Percentiles rank a stretch among this genome's conserved stretches.
Conservation (phyloP, 1,140 invertebrate species). For the Neomicropteryx cornuta region DNA sequence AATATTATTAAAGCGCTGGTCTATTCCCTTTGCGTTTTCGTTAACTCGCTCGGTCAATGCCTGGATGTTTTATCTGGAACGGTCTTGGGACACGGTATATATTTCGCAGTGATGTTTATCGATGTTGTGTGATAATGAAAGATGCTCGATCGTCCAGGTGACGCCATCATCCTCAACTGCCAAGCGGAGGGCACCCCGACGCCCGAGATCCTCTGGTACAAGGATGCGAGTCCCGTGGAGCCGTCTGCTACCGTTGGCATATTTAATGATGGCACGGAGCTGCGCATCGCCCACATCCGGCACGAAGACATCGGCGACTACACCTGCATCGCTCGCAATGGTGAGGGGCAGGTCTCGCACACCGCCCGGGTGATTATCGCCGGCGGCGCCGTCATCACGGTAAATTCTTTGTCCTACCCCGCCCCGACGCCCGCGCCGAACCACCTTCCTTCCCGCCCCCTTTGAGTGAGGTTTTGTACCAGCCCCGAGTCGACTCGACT, state of each 20-base stretch:
- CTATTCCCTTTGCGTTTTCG: too few species aligned
- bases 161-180: slow-evolving; percentile 90
- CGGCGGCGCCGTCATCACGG: slow-evolving; percentile 70
- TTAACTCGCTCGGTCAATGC: too few species aligned
- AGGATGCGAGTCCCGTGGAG: slow-evolving; percentile 81
- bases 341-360: slow-evolving; percentile 88
- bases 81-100: too few species aligned
- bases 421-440: not conserved
- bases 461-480: too few species aligned
- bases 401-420: slow-evolving; percentile 19
- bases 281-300: slow-evolving; percentile 81
- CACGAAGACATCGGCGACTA: slow-evolving; percentile 92
- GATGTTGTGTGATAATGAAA: too few species aligned
- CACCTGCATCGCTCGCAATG: slow-evolving; percentile 87
- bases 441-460: not conserved
- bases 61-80: too few species aligned
- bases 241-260: slow-evolving; percentile 74
- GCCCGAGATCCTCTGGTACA: slow-evolving; percentile 86
- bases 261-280: slow-evolving; percentile 84
- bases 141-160: too few species aligned
- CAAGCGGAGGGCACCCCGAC: slow-evolving; percentile 87
- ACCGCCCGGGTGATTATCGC: slow-evolving; percentile 91
- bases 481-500: too few species aligned
- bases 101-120: too few species aligned
- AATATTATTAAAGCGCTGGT: too few species aligned